Evolutionary conservation across 2,888 invertebrate species (phyloP).

Genomic region (Crocallis elinguaria): DNA sequence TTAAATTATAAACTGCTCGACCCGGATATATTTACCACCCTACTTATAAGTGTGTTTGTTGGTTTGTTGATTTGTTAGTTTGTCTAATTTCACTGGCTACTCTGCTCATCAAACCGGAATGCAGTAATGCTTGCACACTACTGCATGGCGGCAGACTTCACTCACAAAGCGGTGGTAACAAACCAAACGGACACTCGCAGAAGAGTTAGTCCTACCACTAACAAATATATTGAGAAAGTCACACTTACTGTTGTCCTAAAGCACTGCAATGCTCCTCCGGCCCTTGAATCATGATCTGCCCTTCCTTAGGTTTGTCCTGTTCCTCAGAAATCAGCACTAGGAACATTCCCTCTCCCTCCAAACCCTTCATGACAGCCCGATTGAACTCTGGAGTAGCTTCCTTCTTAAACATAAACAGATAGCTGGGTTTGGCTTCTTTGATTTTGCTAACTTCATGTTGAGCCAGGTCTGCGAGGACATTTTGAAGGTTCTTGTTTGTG

Average conservation of each 20-base stretch:
- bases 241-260: conserved; percentile 86
- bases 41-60: no score
- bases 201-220: no score
- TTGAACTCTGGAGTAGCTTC: conserved; percentile 93
- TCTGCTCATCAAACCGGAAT: no score
- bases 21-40: no score
- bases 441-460: conserved; percentile 87
- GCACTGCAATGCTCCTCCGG: conserved; percentile 79
- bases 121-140: no score
- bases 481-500: conserved; percentile 87
- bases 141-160: no score
- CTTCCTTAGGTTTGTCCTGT: conserved; percentile 83
- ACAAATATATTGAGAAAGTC: no score
- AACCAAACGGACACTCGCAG: no score
- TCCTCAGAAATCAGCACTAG: conserved; percentile 90
- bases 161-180: no score
- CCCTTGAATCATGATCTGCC: conserved; percentile 84
- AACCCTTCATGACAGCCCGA: conserved; percentile 86
- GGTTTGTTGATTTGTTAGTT: no score
- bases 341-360: conserved; percentile 85
- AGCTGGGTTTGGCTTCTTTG: conserved; percentile 78
- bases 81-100: no score
- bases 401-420: conserved; percentile 86
- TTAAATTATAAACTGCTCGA: no score
- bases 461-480: conserved; percentile 88